phyloP scores from a whole-genome alignment of 2,888 invertebrate genomes.

The Octodonta nipae region DNA sequence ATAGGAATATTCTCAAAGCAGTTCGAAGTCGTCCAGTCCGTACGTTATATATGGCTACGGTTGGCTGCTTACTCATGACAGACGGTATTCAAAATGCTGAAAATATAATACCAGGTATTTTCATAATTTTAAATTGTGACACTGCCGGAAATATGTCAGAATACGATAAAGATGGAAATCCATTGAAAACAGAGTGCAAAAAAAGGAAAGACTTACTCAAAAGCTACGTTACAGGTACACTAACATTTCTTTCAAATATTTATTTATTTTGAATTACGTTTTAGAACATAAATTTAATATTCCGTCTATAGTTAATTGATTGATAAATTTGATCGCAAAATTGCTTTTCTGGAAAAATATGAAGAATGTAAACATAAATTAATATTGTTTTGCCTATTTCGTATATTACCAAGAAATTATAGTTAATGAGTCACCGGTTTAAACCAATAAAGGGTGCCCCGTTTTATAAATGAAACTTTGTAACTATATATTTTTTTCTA shows the following conservation, averaged over 20 bases:
- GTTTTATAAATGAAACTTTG: too few relatives aligned
- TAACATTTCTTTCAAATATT: too few relatives aligned
- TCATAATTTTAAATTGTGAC: neutral
- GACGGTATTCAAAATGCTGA: constrained; percentile 1
- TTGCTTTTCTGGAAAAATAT: too few relatives aligned
- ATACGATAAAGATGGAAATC: neutral
- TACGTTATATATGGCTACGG: neutral
- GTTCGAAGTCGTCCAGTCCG: neutral
- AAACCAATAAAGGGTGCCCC: too few relatives aligned
- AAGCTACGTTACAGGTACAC: neutral
- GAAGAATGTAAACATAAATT: too few relatives aligned
- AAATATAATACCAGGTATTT: neutral
- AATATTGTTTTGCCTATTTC: too few relatives aligned
- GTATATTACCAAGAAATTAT: too few relatives aligned
- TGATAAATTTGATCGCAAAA: too few relatives aligned
- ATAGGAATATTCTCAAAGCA: neutral
- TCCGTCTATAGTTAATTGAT: too few relatives aligned
- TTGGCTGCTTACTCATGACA: constrained; percentile 1
- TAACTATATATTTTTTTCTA: too few relatives aligned
- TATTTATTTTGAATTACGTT: too few relatives aligned
- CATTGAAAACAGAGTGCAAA: neutral
- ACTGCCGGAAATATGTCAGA: neutral
- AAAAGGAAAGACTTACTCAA: neutral
- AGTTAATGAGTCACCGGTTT: too few relatives aligned
- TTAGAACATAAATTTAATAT: neutral